Evolutionary conservation across 1,140 invertebrate species (phyloP).

Genomic region (Vollenhovia emeryi): DNA sequence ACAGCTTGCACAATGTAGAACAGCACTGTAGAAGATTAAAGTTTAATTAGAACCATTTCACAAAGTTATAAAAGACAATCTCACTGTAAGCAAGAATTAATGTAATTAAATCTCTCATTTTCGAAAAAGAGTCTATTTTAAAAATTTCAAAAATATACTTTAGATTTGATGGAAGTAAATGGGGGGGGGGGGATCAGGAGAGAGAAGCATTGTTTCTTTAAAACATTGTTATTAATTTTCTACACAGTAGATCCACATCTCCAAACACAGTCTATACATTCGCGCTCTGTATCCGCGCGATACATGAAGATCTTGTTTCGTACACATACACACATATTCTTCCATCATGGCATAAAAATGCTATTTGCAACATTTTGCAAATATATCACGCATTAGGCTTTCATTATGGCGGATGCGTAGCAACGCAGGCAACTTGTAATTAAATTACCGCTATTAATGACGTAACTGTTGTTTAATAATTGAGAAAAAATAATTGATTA

Average conservation of each 20-base stretch:
- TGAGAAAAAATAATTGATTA: background rate
- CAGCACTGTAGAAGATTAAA: constrained; percentile 23
- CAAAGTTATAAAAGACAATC: background rate
- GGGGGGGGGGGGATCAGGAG: background rate
- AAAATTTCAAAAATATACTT: background rate
- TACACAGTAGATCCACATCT: constrained; percentile 58
- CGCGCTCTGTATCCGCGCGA: background rate
- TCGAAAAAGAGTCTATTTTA: background rate
- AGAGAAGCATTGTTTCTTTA: constrained; percentile 29
- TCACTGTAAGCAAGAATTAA: background rate
- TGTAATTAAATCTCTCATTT: background rate
- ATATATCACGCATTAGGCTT: constrained; percentile 30
- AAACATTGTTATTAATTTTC: constrained; percentile 68
- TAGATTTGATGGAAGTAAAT: background rate
- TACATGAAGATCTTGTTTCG: background rate
- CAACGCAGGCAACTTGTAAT: background rate
- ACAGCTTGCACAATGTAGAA: background rate
- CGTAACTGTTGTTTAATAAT: background rate
- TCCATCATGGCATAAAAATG: constrained; percentile 17
- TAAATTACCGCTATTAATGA: constrained; percentile 12
- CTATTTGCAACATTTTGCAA: constrained; percentile 21
- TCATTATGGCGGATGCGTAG: background rate
- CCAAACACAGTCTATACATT: constrained; percentile 40
- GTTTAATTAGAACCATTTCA: constrained; percentile 7
- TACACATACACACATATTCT: background rate